Conservation (phyloP, 2,888 invertebrate genomes). For the Drosophila macrothrix region DNA sequence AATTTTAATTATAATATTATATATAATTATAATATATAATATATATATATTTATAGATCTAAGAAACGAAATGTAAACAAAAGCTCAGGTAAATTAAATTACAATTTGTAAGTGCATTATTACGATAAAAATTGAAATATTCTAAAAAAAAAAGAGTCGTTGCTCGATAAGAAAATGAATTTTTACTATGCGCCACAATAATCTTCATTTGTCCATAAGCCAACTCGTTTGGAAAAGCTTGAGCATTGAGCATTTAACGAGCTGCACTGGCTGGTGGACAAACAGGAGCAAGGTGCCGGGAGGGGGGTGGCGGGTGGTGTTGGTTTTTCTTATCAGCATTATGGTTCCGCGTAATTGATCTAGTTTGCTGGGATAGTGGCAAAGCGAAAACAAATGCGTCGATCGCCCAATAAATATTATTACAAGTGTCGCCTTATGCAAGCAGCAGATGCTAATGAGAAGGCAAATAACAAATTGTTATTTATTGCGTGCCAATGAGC, state of each 20-base stretch:
- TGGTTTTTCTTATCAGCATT: conserved; percentile 60
- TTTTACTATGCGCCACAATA: conserved; percentile 27
- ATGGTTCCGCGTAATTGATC: conserved; percentile 70
- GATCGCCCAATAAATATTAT: conserved; percentile 62
- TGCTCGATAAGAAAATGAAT: conserved; percentile 36
- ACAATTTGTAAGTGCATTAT: neutral
- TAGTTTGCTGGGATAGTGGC: conserved; percentile 41
- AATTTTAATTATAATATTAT: neutral
- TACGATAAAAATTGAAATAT: neutral
- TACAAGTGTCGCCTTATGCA: conserved; percentile 54
- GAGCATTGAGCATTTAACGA: conserved; percentile 47
- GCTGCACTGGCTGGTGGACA: conserved; percentile 10
- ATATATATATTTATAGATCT: neutral
- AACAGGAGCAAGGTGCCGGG: neutral
- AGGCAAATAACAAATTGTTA: conserved; percentile 42
- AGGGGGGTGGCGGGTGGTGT: neutral
- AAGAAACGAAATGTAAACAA: neutral
- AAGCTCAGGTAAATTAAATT: neutral
- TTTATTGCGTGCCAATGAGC: conserved; percentile 12
- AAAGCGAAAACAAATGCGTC: conserved; percentile 12
- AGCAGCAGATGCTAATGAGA: conserved; percentile 66
- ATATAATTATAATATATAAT: neutral
- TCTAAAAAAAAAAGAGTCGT: neutral
- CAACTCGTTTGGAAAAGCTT: conserved; percentile 28
- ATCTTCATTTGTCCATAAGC: conserved; percentile 24